Percentiles rank a stretch among this genome's conserved stretches.
Evolutionary conservation across 2,113 vertebrate species (phyloP).

Genomic region (Pleuronectes platessa): DNA sequence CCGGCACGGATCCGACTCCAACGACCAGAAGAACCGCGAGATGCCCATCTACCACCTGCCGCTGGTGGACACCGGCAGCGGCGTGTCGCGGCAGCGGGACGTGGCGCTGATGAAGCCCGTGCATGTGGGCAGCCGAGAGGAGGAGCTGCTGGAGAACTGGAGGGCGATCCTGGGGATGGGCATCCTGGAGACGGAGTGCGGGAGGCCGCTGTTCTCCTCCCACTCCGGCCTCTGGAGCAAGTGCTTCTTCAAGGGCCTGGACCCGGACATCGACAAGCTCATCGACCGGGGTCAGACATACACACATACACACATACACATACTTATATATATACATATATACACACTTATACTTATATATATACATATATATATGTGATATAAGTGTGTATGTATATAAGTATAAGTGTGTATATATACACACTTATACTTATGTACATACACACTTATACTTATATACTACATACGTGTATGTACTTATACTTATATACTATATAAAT

Average conservation of each 20-base stretch:
- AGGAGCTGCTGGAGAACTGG: conserved; percentile 88
- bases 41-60: conserved; percentile 94
- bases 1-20: conserved; percentile 82
- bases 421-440: too few species aligned
- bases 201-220: conserved; percentile 87
- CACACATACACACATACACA: too few species aligned
- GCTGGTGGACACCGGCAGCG: conserved; percentile 81
- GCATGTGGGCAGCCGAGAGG: conserved; percentile 82
- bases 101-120: conserved; percentile 82
- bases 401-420: too few species aligned
- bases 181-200: conserved; percentile 89
- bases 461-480: too few species aligned
- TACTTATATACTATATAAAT: too few species aligned
- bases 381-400: too few species aligned
- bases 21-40: conserved; percentile 89
- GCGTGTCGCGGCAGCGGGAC: conserved; percentile 69
- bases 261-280: conserved; percentile 88
- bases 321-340: too few species aligned
- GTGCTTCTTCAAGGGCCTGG: conserved; percentile 86
- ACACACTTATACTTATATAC: too few species aligned
- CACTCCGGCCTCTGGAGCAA: conserved; percentile 89
- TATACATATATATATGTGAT: too few species aligned
- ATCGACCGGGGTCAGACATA: conserved; percentile 80
- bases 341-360: too few species aligned
- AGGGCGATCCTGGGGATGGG: conserved; percentile 88